Evolutionary conservation across 2,797 vertebrate species (phyloP).

Genomic region (Ptychadena robeensis): DNA sequence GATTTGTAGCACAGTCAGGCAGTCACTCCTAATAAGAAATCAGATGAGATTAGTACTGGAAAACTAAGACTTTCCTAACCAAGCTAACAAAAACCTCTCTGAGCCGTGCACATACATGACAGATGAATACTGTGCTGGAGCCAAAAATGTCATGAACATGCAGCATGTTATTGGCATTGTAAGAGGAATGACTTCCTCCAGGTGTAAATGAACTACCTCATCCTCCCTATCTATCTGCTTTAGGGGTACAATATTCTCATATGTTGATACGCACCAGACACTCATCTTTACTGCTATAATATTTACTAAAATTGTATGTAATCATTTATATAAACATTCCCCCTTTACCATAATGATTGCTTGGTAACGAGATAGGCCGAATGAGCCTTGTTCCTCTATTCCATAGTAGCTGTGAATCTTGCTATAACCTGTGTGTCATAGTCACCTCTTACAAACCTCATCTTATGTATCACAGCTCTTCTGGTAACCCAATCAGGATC

Average conservation of each 20-base stretch:
- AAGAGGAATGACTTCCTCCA: not conserved
- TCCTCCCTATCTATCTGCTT: constrained; percentile 13
- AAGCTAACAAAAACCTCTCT: constrained; percentile 72
- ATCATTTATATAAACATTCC: not conserved
- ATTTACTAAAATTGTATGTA: not conserved
- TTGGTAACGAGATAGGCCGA: not conserved
- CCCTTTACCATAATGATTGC: constrained; percentile 6
- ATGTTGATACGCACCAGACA: not conserved
- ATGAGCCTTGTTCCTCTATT: not conserved
- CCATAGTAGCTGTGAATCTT: not conserved
- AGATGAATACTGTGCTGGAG: constrained; percentile 73
- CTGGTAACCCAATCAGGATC: not conserved
- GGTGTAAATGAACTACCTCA: too few relatives aligned
- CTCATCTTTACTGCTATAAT: not conserved
- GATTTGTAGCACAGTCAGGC: constrained; percentile 73
- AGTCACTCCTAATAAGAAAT: constrained; percentile 74
- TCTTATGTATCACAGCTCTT: not conserved
- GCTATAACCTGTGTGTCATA: not conserved
- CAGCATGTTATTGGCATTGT: constrained; percentile 7
- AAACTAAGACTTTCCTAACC: constrained; percentile 74
- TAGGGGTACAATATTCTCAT: not conserved
- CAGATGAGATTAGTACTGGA: constrained; percentile 75
- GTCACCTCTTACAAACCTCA: not conserved
- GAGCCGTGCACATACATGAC: constrained; percentile 76
- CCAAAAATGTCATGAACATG: constrained; percentile 39